Conservation (phyloP, 2,888 invertebrate genomes). For the Lasioglossum oenotherae region DNA sequence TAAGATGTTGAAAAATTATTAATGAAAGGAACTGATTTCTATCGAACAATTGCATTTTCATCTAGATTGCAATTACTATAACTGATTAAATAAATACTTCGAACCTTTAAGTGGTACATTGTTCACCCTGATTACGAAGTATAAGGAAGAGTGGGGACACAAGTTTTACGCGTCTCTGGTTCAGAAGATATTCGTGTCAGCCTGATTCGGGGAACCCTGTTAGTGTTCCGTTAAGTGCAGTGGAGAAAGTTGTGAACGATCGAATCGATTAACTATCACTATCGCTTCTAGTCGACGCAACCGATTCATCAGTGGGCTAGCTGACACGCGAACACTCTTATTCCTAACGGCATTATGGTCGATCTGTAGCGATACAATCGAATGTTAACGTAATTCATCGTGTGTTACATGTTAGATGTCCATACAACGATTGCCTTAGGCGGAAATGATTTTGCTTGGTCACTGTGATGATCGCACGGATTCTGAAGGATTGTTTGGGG, state of each 20-base stretch:
- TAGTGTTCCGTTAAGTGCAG: constrained; percentile 40
- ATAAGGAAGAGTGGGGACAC: too few relatives aligned
- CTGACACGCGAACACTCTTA: constrained; percentile 1
- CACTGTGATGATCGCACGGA: neutral
- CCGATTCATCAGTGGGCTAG: constrained; percentile 53
- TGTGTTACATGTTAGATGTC: neutral
- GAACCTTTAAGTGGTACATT: neutral
- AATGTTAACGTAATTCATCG: neutral
- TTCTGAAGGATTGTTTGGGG: neutral
- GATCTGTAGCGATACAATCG: constrained; percentile 27
- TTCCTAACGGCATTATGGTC: constrained; percentile 11
- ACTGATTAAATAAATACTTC: neutral
- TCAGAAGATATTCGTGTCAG: constrained; percentile 36
- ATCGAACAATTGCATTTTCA: neutral
- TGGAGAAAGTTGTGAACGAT: constrained; percentile 46
- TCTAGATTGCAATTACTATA: neutral
- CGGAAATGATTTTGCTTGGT: neutral
- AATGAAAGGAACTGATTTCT: too few relatives aligned
- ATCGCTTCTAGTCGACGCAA: constrained; percentile 35
- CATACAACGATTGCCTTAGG: neutral
- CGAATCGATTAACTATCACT: constrained; percentile 50
- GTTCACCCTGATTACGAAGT: neutral
- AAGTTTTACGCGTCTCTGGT: too few relatives aligned
- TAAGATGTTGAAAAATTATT: too few relatives aligned
- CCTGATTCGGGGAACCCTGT: neutral